A percentile compares a stretch with the other conserved stretches of the same genome.
These are phyloP conservation scores for Thamnaconus septentrionalis DNA, from an alignment of 2,113 vertebrate genomes.

Conservation along the genomic window DNA sequence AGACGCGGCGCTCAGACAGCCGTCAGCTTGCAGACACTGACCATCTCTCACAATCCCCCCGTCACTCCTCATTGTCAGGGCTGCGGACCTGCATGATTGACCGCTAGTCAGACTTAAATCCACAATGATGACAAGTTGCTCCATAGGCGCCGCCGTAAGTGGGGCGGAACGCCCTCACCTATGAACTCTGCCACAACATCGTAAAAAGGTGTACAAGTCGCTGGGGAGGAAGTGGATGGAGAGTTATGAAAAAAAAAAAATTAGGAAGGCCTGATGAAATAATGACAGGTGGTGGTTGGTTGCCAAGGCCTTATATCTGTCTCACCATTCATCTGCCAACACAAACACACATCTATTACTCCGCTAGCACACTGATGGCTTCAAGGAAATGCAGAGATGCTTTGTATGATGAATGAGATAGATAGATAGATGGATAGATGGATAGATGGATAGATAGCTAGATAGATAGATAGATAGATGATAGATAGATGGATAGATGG, in stretches of 20 bases:
- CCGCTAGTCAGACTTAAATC: slow-evolving; percentile 23
- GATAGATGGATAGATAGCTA: too few relatives aligned
- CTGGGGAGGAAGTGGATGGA: not conserved
- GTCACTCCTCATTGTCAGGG: slow-evolving; percentile 34
- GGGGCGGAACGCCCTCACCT: slow-evolving; percentile 29
- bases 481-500: too few relatives aligned
- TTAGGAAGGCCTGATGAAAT: slow-evolving; percentile 33
- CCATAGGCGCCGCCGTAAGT: slow-evolving; percentile 7
- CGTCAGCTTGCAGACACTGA: slow-evolving; percentile 38
- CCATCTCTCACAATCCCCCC: slow-evolving; percentile 28
- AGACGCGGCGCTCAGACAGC: slow-evolving; percentile 32
- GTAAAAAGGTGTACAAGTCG: slow-evolving; percentile 22
- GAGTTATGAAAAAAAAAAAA: slow-evolving; percentile 1
- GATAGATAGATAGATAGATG: too few relatives aligned
- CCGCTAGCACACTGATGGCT: slow-evolving; percentile 24
- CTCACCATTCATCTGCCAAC: slow-evolving; percentile 42
- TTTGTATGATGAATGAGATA: not conserved
- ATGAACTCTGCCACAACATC: slow-evolving; percentile 35
- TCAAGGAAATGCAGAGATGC: slow-evolving; percentile 27
- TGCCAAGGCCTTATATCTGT: slow-evolving; percentile 57
- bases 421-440: too few relatives aligned
- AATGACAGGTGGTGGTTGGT: slow-evolving; percentile 60
- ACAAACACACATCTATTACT: slow-evolving; percentile 61
- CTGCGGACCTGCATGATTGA: slow-evolving; percentile 19
- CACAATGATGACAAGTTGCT: not conserved